Evolutionary conservation across 2,797 vertebrate genomes (phyloP), one percentile per base, ranked within the genome.

Genomic region (Hydrocynus forskahlii): DNA sequence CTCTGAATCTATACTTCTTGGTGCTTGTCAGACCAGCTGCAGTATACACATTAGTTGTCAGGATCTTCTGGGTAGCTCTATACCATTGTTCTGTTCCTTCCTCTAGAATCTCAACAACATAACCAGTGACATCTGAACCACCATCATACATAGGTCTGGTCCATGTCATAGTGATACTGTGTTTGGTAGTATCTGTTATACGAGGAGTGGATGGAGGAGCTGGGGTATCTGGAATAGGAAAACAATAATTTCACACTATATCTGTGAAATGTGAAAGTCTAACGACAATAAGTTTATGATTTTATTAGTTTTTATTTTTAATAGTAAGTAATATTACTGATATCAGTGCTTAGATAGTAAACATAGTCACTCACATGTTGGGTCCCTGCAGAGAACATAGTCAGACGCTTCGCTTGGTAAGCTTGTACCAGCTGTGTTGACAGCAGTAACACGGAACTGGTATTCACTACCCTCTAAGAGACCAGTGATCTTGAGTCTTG

Each of bases 141-240:
- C 98, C 98, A 0, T 99, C 98, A 0, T 99, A 99, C 90, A 95
- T 97, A 69, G 98, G 97, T 86, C 97, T 95, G 79, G 97, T 97
- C 98, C 98, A 99, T 67, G 92, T 95, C 93, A 99, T 93, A 86
- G 94, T 97, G 89, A 99, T 97, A 91, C 97, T 99, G 87, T 95
- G 95, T 88, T 96, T 97, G 79, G 97, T 98, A 29, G 97, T 97
- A 89, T 99, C 97, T 10, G 94, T 96, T 91, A 98, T 95, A 88
- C 96, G 96, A 85, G 98, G 98, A 86, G 89, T 86, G 16, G 98
- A 98, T 78, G 98, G 98, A 84, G 97, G 88, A 86, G 97, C 97
- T 75, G 98, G 98, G 57, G 96, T 97, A 86, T 99, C 98, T 99
- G 87, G 79, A 80, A 88, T 87, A 75, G 64, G 64, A 40, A 68